A percentile compares a stretch with the other conserved stretches of the same genome.
Evolutionary conservation across 2,797 vertebrate species (phyloP).

Genomic region (Tokudaia tokunoshimensis): DNA sequence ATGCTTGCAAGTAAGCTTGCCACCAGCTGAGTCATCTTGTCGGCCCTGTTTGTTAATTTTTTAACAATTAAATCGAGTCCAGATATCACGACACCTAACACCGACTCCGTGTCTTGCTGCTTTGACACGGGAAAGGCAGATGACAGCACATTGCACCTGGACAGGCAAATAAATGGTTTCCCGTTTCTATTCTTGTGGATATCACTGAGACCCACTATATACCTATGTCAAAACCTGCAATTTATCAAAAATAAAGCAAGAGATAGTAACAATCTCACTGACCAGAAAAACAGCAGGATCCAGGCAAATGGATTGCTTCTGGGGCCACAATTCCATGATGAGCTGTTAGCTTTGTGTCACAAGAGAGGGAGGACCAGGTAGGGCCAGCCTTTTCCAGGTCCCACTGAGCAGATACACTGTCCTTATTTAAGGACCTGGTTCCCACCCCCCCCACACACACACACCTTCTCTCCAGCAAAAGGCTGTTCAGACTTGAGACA

Average conservation of each 20-base stretch:
- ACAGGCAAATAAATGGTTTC: slow-evolving; percentile 61
- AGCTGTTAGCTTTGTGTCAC: background rate
- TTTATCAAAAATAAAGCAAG: slow-evolving; percentile 70
- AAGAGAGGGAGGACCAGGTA: background rate
- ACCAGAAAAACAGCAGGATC: slow-evolving; percentile 34
- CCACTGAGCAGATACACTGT: background rate
- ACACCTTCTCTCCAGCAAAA: slow-evolving; percentile 29
- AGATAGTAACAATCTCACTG: slow-evolving; percentile 5
- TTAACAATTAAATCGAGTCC: slow-evolving; percentile 30
- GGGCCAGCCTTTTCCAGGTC: background rate
- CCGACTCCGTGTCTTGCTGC: background rate
- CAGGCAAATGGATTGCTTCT: slow-evolving; percentile 42
- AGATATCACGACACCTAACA: background rate
- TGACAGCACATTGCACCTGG: background rate
- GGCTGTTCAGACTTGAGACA: slow-evolving; percentile 25
- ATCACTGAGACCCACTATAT: slow-evolving; percentile 29
- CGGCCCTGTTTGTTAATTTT: background rate
- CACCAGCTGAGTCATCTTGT: too few species aligned
- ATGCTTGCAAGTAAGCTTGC: background rate
- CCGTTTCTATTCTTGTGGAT: slow-evolving; percentile 9
- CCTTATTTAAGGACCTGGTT: slow-evolving; percentile 35
- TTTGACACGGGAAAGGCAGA: background rate
- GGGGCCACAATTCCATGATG: slow-evolving; percentile 36
- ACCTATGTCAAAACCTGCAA: slow-evolving; percentile 68
- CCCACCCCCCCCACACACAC: background rate